Evolutionary conservation across 2,888 invertebrate genomes (phyloP).

Genomic region (Atherix ibis): DNA sequence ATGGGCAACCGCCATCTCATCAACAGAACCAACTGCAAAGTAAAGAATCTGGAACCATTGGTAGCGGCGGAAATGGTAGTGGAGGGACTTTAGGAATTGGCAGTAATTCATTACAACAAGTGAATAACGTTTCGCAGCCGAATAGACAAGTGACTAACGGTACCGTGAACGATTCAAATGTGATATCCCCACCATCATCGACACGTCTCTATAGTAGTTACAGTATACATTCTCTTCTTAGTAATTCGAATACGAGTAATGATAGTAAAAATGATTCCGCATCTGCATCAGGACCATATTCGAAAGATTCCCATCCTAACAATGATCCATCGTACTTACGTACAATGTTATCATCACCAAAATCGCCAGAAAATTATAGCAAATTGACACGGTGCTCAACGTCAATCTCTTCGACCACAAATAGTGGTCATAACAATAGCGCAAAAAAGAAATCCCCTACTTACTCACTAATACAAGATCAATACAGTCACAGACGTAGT

Average conservation of each 20-base stretch:
- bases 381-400: too few relatives aligned
- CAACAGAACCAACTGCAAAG: slow-evolving; percentile 17
- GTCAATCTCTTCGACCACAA: slow-evolving; percentile 8
- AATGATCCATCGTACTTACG: slow-evolving; percentile 23
- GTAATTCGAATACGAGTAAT: slow-evolving; percentile 24
- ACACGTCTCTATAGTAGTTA: slow-evolving; percentile 52
- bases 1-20: too few relatives aligned
- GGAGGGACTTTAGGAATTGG: too few relatives aligned
- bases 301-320: slow-evolving; percentile 32
- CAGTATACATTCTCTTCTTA: slow-evolving; percentile 70
- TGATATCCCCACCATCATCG: slow-evolving; percentile 13
- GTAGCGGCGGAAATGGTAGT: neutral
- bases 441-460: slow-evolving; percentile 9
- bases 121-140: neutral
- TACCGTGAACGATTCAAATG: slow-evolving; percentile 4
- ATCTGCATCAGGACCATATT: slow-evolving; percentile 17
- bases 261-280: slow-evolving; percentile 16
- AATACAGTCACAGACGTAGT: slow-evolving; percentile 7
- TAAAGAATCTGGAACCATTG: neutral
- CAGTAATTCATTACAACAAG: too few relatives aligned
- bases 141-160: slow-evolving; percentile 4
- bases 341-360: slow-evolving; percentile 30
- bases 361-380: slow-evolving; percentile 28
- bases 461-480: slow-evolving; percentile 7
- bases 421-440: slow-evolving; percentile 1